A percentile compares a stretch with the other conserved stretches of the same genome.
phyloP scores from a whole-genome alignment of 1,140 invertebrate species.

The Plectrocnemia conspersa region DNA sequence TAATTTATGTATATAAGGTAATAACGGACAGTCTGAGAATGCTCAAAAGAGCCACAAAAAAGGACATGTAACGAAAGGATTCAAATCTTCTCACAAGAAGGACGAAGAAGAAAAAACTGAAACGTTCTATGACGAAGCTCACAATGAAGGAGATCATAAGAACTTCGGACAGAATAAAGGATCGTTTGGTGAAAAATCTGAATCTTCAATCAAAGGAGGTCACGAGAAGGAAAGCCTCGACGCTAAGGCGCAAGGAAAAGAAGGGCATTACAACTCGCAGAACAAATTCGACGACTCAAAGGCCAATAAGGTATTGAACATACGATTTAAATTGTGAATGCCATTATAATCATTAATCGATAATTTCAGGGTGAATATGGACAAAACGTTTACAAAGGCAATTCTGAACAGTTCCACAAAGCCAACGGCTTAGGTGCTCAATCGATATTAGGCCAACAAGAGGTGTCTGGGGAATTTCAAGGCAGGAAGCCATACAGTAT shows the following conservation, averaged over 20 bases:
- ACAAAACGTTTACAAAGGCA: conserved; percentile 52
- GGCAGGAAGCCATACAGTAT: conserved; percentile 46
- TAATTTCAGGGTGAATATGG: conserved; percentile 50
- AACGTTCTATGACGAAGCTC: conserved; percentile 62
- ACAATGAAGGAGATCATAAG: conserved; percentile 57
- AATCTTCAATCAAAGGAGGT: conserved; percentile 54
- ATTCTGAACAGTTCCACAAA: conserved; percentile 50
- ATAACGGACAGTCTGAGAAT: conserved; percentile 51
- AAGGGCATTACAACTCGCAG: conserved; percentile 51
- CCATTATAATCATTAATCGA: conserved; percentile 8
- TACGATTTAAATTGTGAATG: conserved; percentile 1
- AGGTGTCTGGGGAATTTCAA: conserved; percentile 49
- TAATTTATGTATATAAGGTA: conserved; percentile 34
- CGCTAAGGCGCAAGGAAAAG: conserved; percentile 51
- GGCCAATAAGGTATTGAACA: conserved; percentile 46
- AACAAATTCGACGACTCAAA: conserved; percentile 52
- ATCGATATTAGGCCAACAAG: conserved; percentile 54
- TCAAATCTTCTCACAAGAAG: conserved; percentile 61
- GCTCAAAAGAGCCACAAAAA: conserved; percentile 58
- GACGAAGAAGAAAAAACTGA: conserved; percentile 63
- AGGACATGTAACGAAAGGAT: conserved; percentile 60
- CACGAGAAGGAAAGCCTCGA: conserved; percentile 53
- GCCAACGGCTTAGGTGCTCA: conserved; percentile 55
- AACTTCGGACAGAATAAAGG: conserved; percentile 51
- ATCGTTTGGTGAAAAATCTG: conserved; percentile 51